Evolutionary conservation across 92 coral and sea anemone species (phyloP).

Genomic region (Parazoanthus darwini): DNA sequence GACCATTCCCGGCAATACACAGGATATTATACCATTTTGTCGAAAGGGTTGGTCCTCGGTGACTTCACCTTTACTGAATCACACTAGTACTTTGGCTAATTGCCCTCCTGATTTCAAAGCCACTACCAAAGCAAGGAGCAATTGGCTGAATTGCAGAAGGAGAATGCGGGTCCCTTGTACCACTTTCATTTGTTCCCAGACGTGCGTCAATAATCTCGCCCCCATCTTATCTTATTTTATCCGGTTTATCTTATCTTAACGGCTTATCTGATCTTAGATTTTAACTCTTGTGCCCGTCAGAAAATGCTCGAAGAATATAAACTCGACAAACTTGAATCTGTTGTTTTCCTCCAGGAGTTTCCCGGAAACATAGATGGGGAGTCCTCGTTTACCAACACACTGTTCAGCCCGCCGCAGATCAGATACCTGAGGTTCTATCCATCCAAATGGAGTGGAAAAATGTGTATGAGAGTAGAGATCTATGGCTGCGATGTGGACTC

Average conservation of each 20-base stretch:
- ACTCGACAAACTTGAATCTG: not conserved
- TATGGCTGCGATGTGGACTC: constrained; percentile 25
- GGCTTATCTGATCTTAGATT: not conserved
- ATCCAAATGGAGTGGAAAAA: constrained; percentile 3
- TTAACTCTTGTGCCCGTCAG: not conserved
- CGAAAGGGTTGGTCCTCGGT: no score
- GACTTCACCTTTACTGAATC: no score
- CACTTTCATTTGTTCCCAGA: not conserved
- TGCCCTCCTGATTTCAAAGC: no score
- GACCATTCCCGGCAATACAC: no score
- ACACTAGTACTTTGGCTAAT: no score
- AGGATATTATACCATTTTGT: no score
- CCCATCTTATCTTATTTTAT: no score
- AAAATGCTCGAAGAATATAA: not conserved
- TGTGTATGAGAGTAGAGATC: constrained; percentile 32
- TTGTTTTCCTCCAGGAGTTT: constrained; percentile 12
- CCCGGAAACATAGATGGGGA: constrained; percentile 24
- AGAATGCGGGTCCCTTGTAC: not conserved
- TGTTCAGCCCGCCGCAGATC: constrained; percentile 32
- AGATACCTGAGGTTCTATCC: constrained; percentile 37
- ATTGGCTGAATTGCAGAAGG: no score
- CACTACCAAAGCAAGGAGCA: no score
- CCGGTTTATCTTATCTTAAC: no score
- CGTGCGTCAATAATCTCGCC: no score
- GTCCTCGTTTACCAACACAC: constrained; percentile 29